These are phyloP conservation scores for Smutsia temminckii DNA, from an alignment of 2,797 vertebrate genomes.

Conservation along the genomic window DNA sequence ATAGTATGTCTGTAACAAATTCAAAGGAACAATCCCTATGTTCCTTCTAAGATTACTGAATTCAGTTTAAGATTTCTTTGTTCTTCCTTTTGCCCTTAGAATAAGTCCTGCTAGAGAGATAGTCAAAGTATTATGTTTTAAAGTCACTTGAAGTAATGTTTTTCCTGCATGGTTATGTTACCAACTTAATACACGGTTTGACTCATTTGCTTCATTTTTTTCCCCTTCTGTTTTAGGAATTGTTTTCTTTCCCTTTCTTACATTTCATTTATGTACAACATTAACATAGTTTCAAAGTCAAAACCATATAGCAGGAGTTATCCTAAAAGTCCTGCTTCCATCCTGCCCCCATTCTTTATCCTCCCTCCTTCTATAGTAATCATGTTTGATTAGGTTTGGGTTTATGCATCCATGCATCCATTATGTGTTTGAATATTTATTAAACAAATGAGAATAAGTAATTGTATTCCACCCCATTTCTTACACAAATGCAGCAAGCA, in stretches of 20 bases:
- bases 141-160: not conserved
- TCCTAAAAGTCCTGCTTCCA: not conserved
- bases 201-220: slow-evolving; percentile 11
- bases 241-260: not conserved
- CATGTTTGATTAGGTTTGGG: not conserved
- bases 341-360: not conserved
- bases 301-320: not conserved
- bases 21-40: slow-evolving; percentile 5
- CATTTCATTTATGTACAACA: not conserved
- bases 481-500: not conserved
- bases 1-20: not conserved
- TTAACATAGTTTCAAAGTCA: slow-evolving; percentile 1
- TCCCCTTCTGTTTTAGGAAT: not conserved
- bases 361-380: not conserved
- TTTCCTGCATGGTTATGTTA: slow-evolving; percentile 28
- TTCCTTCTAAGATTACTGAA: not conserved
- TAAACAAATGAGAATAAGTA: not conserved
- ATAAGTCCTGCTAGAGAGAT: slow-evolving; percentile 17
- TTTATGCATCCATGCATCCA: not conserved
- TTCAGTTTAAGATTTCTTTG: not conserved
- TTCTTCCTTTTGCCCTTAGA: slow-evolving; percentile 22
- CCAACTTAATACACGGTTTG: not conserved
- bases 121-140: slow-evolving; percentile 9
- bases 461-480: not conserved
- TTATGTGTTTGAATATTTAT: not conserved